Conservation (phyloP, 2,113 vertebrate species). For the Coracopsis vasa region DNA sequence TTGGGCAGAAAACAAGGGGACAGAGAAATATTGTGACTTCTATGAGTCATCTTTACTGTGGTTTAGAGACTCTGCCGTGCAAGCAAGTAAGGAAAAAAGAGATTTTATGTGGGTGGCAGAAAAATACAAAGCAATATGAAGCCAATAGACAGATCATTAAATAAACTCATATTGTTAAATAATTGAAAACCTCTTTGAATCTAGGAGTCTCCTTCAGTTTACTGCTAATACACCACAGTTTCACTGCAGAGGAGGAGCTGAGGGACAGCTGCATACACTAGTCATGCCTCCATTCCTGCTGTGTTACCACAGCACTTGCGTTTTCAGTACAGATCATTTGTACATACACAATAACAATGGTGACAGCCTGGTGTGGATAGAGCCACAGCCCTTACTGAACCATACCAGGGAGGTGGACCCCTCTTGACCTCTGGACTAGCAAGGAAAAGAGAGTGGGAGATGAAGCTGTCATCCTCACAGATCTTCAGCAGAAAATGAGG, state of each 20-base stretch:
- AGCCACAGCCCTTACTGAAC: background rate
- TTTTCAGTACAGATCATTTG: background rate
- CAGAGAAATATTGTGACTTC: background rate
- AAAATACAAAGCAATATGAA: background rate
- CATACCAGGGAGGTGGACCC: background rate
- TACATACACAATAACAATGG: too few relatives aligned
- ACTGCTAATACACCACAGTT: background rate
- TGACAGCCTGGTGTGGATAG: background rate
- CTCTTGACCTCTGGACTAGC: background rate
- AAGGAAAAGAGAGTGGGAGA: background rate
- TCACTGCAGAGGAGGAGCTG: background rate
- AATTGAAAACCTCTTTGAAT: background rate
- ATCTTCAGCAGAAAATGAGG: background rate
- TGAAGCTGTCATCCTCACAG: background rate
- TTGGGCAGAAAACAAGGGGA: background rate
- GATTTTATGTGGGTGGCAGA: background rate
- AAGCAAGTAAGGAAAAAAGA: background rate
- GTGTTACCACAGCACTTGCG: background rate
- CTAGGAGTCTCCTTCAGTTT: background rate
- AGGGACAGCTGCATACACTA: background rate
- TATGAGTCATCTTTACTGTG: background rate
- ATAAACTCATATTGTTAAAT: background rate
- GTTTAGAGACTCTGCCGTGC: background rate
- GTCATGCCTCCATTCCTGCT: background rate
- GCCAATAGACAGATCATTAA: background rate